These are phyloP conservation scores for Hirtodrosophila cameraria DNA, from an alignment of 2,888 invertebrate genomes.

Conservation along the genomic window DNA sequence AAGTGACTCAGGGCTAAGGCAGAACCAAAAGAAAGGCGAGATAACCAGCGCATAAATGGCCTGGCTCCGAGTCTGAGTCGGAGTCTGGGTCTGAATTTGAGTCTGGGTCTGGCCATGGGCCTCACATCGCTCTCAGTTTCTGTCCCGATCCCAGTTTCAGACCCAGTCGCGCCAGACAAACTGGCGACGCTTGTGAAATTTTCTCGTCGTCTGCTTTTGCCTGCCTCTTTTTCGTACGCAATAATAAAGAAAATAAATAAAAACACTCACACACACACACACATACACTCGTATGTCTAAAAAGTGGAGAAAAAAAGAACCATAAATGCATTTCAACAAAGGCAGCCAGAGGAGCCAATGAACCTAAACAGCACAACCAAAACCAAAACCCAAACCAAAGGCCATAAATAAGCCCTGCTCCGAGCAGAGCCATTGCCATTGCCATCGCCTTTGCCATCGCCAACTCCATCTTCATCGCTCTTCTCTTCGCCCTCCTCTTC, in stretches of 20 bases:
- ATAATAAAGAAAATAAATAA: slow-evolving; percentile 75
- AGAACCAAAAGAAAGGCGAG: slow-evolving; percentile 61
- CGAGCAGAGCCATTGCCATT: slow-evolving; percentile 5
- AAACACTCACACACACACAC: slow-evolving; percentile 42
- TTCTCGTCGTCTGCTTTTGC: slow-evolving; percentile 55
- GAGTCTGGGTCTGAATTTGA: slow-evolving; percentile 18
- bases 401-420: slow-evolving; percentile 70
- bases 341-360: slow-evolving; percentile 71
- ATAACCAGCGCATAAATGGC: slow-evolving; percentile 69
- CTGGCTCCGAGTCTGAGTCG: slow-evolving; percentile 21
- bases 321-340: slow-evolving; percentile 77
- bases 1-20: slow-evolving; percentile 54
- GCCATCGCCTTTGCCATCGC: slow-evolving; percentile 4
- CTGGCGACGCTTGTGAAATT: slow-evolving; percentile 83
- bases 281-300: slow-evolving; percentile 21
- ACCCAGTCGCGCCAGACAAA: slow-evolving; percentile 74
- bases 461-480: slow-evolving; percentile 3
- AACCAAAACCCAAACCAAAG: slow-evolving; percentile 65
- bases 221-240: slow-evolving; percentile 67
- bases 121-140: slow-evolving; percentile 17
- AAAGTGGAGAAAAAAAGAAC: slow-evolving; percentile 39
- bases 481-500: background rate
- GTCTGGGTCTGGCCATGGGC: slow-evolving; percentile 19
- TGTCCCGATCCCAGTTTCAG: slow-evolving; percentile 8
- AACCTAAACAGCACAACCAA: slow-evolving; percentile 70